Conservation (phyloP, 1,140 invertebrate genomes). For the Anthonomus grandis region DNA sequence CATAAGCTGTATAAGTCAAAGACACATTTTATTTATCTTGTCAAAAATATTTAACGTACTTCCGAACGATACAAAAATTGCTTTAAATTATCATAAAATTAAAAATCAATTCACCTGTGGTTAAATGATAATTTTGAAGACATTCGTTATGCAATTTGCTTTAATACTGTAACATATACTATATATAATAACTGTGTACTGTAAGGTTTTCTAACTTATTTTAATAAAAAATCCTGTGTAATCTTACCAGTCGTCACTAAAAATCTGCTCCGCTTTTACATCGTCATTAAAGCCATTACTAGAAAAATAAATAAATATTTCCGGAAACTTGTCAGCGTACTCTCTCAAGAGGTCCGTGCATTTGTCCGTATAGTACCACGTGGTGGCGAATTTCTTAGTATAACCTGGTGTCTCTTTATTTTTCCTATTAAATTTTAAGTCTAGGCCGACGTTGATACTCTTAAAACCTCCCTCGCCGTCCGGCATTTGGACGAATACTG, state of each 20-base stretch:
- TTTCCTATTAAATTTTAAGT: constrained; percentile 87
- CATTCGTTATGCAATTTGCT: too few relatives aligned
- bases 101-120: too few relatives aligned
- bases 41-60: too few relatives aligned
- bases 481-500: constrained; percentile 62
- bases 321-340: constrained; percentile 71
- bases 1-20: too few relatives aligned
- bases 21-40: too few relatives aligned
- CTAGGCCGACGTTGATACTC: constrained; percentile 79
- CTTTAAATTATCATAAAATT: too few relatives aligned
- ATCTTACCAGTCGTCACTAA: constrained; percentile 21
- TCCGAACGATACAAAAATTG: too few relatives aligned
- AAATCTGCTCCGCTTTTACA: constrained; percentile 55
- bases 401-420: constrained; percentile 74
- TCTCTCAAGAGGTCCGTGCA: constrained; percentile 65
- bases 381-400: constrained; percentile 65
- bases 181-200: too few relatives aligned
- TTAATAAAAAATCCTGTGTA: too few relatives aligned
- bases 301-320: constrained; percentile 64
- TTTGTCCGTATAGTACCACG: constrained; percentile 82
- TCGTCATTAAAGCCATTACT: constrained; percentile 52
- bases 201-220: too few relatives aligned
- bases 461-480: constrained; percentile 38
- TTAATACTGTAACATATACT: too few relatives aligned
- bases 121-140: too few relatives aligned